These are phyloP conservation scores for Cossypha caffra DNA, from an alignment of 2,797 vertebrate genomes.

Conservation along the genomic window DNA sequence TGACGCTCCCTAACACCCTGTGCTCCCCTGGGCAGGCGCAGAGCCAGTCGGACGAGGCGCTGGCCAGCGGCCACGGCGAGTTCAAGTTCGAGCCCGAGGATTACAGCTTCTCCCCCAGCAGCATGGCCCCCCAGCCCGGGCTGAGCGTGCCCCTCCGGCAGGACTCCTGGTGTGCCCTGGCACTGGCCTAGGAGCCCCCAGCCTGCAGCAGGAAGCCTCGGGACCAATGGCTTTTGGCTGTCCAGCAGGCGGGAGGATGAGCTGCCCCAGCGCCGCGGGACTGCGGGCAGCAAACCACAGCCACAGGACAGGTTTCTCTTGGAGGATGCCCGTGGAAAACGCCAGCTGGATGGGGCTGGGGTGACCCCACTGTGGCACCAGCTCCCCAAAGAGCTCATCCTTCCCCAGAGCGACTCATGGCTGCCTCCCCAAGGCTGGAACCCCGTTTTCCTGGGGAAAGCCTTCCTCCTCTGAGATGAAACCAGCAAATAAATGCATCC, in stretches of 20 bases:
- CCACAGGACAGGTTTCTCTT: not conserved
- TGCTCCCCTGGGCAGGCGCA: constrained; percentile 46
- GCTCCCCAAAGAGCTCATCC: not conserved
- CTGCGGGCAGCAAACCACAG: fast-evolving
- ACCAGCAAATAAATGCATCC: constrained; percentile 61
- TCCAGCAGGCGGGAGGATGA: fast-evolving
- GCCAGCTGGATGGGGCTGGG: not conserved
- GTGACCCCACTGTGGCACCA: not conserved
- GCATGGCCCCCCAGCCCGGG: constrained; percentile 82
- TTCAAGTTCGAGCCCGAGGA: constrained; percentile 92
- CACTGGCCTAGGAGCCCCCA: constrained; percentile 82
- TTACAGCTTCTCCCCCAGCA: constrained; percentile 81
- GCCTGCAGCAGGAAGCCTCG: not conserved
- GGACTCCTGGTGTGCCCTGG: constrained; percentile 92
- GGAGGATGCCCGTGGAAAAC: not conserved
- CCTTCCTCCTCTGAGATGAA: constrained; percentile 36
- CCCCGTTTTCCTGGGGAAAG: not conserved
- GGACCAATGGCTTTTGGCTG: not conserved
- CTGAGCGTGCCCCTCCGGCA: constrained; percentile 73
- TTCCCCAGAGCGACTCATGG: not conserved
- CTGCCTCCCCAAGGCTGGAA: not conserved
- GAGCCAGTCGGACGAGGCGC: constrained; percentile 76
- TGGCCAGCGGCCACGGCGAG: constrained; percentile 80
- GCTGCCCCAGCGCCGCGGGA: not conserved
- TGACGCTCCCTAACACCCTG: not conserved